Evolutionary conservation across 2,797 vertebrate genomes (phyloP).

Genomic region (Myiotriccus ornatus): DNA sequence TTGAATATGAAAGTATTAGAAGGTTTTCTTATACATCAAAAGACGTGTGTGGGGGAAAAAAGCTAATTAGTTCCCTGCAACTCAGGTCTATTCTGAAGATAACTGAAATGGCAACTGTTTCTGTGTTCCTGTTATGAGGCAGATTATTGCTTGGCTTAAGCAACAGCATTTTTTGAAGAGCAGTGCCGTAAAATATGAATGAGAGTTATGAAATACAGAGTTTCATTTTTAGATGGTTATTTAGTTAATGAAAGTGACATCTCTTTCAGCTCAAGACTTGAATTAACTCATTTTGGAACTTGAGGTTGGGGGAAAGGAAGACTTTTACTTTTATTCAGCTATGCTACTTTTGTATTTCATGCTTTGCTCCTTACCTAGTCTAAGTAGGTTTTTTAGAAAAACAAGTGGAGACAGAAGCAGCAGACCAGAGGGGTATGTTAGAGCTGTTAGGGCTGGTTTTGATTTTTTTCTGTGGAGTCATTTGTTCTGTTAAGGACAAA

Average conservation of each 20-base stretch:
- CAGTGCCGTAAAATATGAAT: not conserved
- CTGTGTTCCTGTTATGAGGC: not conserved
- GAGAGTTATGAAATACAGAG: not conserved
- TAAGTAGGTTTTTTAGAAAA: not conserved
- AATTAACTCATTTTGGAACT: not conserved
- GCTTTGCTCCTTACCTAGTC: not conserved
- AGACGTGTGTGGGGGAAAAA: not conserved
- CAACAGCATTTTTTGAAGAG: not conserved
- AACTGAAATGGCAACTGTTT: not conserved
- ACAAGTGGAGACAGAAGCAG: not conserved
- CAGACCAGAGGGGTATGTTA: not conserved
- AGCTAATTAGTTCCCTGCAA: not conserved
- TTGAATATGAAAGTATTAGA: not conserved
- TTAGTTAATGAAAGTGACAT: not conserved
- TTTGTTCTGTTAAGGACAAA: not conserved
- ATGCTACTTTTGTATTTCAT: not conserved
- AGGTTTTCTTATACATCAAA: not conserved
- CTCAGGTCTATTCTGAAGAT: not conserved
- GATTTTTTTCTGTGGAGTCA: not conserved
- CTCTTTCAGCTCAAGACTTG: not conserved
- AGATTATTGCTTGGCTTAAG: not conserved
- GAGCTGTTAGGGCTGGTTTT: not conserved
- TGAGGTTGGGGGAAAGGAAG: not conserved
- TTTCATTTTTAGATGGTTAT: not conserved
- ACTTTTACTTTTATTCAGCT: not conserved